phyloP scores from a whole-genome alignment of 2,888 invertebrate species.

The Macrosoma leucophasiata region DNA sequence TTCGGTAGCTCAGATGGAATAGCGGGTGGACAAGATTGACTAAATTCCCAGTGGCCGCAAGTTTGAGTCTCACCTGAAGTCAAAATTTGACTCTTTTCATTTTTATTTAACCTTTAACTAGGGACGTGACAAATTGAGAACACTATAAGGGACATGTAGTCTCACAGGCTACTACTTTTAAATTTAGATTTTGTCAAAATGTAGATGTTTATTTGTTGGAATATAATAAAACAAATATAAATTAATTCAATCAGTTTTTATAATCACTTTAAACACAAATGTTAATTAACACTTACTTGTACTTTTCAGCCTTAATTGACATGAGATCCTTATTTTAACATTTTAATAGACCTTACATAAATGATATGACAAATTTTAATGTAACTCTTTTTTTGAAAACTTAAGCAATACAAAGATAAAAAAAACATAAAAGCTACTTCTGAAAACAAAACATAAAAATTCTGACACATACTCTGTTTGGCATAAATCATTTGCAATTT shows the following conservation, averaged over 20 bases:
- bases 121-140: no score
- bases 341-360: conserved; percentile 11
- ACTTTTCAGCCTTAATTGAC: conserved; percentile 10
- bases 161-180: no score
- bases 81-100: no score
- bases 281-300: not conserved
- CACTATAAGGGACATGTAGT: no score
- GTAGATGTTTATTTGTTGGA: no score
- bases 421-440: conserved; percentile 9
- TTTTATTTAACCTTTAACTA: no score
- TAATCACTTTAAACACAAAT: conserved; percentile 1
- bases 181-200: no score
- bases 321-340: conserved; percentile 12
- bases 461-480: conserved; percentile 17
- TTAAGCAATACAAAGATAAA: conserved; percentile 5
- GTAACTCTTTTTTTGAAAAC: conserved; percentile 13
- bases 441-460: conserved; percentile 14
- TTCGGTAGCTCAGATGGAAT: no score
- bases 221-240: conserved; percentile 1
- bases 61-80: no score
- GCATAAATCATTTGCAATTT: conserved; percentile 22
- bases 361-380: conserved; percentile 9
- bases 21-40: no score
- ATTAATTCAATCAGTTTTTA: no score
- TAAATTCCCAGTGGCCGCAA: no score